Evolutionary conservation across 2,888 invertebrate species (phyloP).

Genomic region (Tetragnatha montana): DNA sequence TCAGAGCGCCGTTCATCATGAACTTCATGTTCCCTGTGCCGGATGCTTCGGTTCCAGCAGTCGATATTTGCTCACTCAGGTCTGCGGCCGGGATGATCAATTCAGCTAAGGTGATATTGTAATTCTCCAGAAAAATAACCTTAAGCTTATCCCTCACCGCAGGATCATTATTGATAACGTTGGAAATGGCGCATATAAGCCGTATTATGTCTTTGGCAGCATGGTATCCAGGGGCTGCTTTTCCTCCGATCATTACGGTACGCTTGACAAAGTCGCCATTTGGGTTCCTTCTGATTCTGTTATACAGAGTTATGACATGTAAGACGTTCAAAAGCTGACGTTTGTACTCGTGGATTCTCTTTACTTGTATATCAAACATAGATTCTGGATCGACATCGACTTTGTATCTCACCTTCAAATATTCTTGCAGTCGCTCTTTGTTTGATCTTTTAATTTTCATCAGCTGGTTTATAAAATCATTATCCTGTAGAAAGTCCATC

Average conservation of each 20-base stretch:
- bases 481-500: slow-evolving; percentile 90
- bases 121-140: slow-evolving; percentile 95
- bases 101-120: slow-evolving; percentile 98
- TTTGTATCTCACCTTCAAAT: slow-evolving; percentile 91
- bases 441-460: slow-evolving; percentile 96
- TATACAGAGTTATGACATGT: slow-evolving; percentile 96
- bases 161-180: slow-evolving; percentile 97
- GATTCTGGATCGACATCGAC: slow-evolving; percentile 93
- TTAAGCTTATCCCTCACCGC: slow-evolving; percentile 97
- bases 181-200: slow-evolving; percentile 92
- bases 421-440: slow-evolving; percentile 90
- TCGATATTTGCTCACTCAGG: slow-evolving; percentile 98
- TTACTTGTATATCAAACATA: slow-evolving; percentile 98
- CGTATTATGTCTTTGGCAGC: slow-evolving; percentile 99
- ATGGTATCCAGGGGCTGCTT: slow-evolving; percentile 98
- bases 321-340: slow-evolving; percentile 96
- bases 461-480: slow-evolving; percentile 91
- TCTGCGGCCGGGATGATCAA: slow-evolving; percentile 99
- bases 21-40: slow-evolving; percentile 99
- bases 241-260: slow-evolving; percentile 96
- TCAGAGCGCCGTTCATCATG: slow-evolving; percentile 97
- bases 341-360: slow-evolving; percentile 99
- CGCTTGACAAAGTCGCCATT: slow-evolving; percentile 88
- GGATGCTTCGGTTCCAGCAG: slow-evolving; percentile 99
- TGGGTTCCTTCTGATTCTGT: slow-evolving; percentile 97